Evolutionary conservation across 2,797 vertebrate species (phyloP), one percentile per base, ranked within the genome.

Genomic region (Tokudaia tokunoshimensis): DNA sequence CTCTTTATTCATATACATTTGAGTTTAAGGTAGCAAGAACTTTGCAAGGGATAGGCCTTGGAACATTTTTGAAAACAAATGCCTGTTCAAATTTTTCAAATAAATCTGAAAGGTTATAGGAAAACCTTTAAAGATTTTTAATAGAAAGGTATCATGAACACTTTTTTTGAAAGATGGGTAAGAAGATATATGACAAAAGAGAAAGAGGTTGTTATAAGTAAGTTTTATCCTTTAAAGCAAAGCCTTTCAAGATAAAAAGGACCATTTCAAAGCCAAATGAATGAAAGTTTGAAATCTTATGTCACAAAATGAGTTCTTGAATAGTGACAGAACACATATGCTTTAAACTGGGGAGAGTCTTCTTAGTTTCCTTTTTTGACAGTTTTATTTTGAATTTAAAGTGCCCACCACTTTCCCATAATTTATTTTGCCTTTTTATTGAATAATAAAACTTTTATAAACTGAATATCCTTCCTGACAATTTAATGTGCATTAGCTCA

Each of bases 51-150:
- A 37, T 17, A 92, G 44, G 67, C 72, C 79, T 72, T 94, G 47
- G 17, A 96, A 91, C 31, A 76, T 87, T 11, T 89, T 97, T 89
- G 65, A 88, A 96, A 94, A 82, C 76, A 87, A 84, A 74, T 94
- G 50, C 1, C 37, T 37, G 80, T 13, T 50, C 92, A 85, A 87
- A 63, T 63, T 85, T 82, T 87, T 78, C n/a, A 4, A 91, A 96
- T 92, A 94, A 72, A 78, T 86, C 83, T 94, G 34, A 34, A 88
- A 95, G 47, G 34, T 87, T 91, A 87, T 92, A 55, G 19, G n/a
- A 79, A 94, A 86, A 29, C n/a, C 37, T 90, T 96, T 75, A 94
- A 94, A 84, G 9, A 15, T 79, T 96, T 91, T 89, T 57, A 94
- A 89, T 79, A 91, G 22, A n/a, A 80, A 95, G 75, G 24, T 90